Percentiles rank a stretch among this genome's conserved stretches.
Evolutionary conservation across 2,113 vertebrate genomes (phyloP).

Genomic region (Poeciliopsis occidentalis): DNA sequence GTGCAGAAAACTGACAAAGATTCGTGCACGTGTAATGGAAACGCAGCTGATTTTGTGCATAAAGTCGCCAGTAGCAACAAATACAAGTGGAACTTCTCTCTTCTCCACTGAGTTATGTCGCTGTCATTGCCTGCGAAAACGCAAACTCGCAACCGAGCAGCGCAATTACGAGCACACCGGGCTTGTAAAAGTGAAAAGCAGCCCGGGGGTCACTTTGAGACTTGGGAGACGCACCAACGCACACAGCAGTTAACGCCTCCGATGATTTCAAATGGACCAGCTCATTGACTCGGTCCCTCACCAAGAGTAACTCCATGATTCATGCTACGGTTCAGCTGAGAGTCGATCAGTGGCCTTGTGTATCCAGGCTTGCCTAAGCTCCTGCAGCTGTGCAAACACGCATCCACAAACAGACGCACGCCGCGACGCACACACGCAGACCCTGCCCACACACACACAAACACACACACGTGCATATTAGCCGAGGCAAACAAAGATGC

Average conservation of each 20-base stretch:
- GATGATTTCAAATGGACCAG: constrained; percentile 37
- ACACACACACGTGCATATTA: background rate
- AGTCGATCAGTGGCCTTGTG: constrained; percentile 52
- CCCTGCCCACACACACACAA: constrained; percentile 1
- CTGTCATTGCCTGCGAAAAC: constrained; percentile 6
- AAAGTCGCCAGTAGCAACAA: background rate
- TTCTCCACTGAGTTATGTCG: constrained; percentile 16
- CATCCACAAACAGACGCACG: constrained; percentile 12
- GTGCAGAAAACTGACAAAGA: too few species aligned
- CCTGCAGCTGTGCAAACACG: constrained; percentile 62
- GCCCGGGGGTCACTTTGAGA: constrained; percentile 44
- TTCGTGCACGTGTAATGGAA: too few species aligned
- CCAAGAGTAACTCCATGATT: constrained; percentile 21
- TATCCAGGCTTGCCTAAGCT: constrained; percentile 54
- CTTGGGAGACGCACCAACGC: constrained; percentile 29
- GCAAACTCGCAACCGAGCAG: constrained; percentile 1
- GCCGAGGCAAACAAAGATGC: constrained; percentile 4
- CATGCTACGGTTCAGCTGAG: constrained; percentile 25
- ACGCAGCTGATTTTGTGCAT: background rate
- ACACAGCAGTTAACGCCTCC: constrained; percentile 38
- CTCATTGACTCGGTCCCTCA: constrained; percentile 25
- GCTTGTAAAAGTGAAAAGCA: constrained; percentile 26
- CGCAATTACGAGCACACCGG: constrained; percentile 8
- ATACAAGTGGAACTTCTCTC: constrained; percentile 3
- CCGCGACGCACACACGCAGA: background rate